Evolutionary conservation across 2,888 invertebrate genomes (phyloP).

Genomic region (Pollenia labialis): DNA sequence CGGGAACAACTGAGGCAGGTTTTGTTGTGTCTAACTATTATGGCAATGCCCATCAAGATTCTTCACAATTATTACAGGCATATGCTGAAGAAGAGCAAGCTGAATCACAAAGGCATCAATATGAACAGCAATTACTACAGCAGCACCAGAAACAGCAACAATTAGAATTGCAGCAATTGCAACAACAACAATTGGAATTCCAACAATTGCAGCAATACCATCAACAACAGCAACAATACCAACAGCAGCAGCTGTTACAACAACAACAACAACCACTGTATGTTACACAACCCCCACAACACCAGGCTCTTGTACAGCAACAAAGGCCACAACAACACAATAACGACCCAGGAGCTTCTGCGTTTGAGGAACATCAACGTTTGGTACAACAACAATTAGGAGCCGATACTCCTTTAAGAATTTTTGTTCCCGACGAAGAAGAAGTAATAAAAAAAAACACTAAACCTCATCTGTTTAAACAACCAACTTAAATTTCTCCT

Average conservation of each 20-base stretch:
- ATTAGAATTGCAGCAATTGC: conserved; percentile 73
- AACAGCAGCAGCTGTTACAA: conserved; percentile 72
- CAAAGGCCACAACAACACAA: conserved; percentile 61
- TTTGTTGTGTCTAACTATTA: conserved; percentile 83
- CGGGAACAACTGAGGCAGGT: conserved; percentile 79
- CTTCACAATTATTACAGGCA: conserved; percentile 80
- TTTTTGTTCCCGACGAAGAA: conserved; percentile 85
- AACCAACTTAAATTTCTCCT: conserved; percentile 15
- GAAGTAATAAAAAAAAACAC: conserved; percentile 74
- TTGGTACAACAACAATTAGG: conserved; percentile 81
- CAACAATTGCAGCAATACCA: conserved; percentile 72
- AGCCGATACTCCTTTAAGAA: conserved; percentile 83
- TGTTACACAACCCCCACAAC: conserved; percentile 71
- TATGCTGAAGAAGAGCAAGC: conserved; percentile 81
- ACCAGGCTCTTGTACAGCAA: conserved; percentile 59
- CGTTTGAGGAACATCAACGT: conserved; percentile 82
- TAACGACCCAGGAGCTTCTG: conserved; percentile 76
- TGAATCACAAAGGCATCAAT: conserved; percentile 76
- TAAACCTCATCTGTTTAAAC: neutral
- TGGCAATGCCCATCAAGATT: conserved; percentile 79
- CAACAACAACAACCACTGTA: conserved; percentile 72
- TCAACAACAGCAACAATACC: conserved; percentile 64
- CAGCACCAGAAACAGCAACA: conserved; percentile 77
- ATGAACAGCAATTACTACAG: conserved; percentile 70
- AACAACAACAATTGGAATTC: conserved; percentile 75